Base-by-base conservation (phyloP, 2,113 vertebrate species). In the Upupa epops region DNA sequence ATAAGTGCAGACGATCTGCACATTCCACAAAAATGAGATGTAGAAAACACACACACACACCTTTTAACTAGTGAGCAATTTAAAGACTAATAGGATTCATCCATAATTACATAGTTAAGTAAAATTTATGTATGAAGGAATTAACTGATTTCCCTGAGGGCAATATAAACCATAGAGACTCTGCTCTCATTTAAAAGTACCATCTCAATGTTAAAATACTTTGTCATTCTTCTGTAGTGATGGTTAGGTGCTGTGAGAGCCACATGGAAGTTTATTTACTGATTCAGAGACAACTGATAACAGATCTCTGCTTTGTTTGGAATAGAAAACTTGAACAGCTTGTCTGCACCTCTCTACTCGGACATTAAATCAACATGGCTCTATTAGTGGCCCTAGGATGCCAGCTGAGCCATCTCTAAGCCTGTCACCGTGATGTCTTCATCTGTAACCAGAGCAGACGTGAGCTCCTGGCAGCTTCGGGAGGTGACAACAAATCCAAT, bases 401-500 rank as follows among this genome's bases (percentile, higher is more conserved):
- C 98, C 99, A 99, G 99, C 99, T 99, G 99, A 99, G 98, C 98
- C 98, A 98, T 98, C 98, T 98, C 98, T 98, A 97, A 98, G 98
- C 98, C 98, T 99, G 99, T 99, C 99, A 99, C 97, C 95, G 97
- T 99, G 99, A 99, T 98, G 98, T 99, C 99, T 99, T 99, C 99
- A 99, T 99, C 98, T 97, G 98, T 99, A 99, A 99, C 98, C 98
- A 97, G 98, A 99, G 98, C 98, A 98, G 99, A 99, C 99, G 98
- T 98, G 97, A 97, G 98, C 98, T 98, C 98, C 98, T 98, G 98
- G 98, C 98, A 99, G 98, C 98, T 98, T 98, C 98, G 93, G 98
- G 98, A 99, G 98, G 99, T 99, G 99, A 99, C 99, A 99, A 98
- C 98, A 99, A 99, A 99, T 99, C 99, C 99, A 99, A 99, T 99